Base-by-base conservation (phyloP, 1,140 invertebrate genomes). In the Drosophila bocqueti region DNA sequence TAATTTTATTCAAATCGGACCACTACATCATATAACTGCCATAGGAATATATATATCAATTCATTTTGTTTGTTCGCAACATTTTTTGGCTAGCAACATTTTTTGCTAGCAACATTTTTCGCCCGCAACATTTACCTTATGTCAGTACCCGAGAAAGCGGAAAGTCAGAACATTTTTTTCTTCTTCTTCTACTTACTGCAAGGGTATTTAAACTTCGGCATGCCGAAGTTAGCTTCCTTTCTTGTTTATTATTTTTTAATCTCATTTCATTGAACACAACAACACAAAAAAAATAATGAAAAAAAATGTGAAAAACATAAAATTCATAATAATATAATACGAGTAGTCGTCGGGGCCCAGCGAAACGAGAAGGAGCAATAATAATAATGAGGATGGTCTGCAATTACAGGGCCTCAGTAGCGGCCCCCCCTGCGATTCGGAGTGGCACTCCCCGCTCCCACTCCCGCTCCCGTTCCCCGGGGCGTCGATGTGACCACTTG, bases 181-280 rank as follows among this genome's bases (percentile, higher is more conserved):
- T n/a, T n/a, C n/a, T n/a, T n/a, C n/a, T n/a, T n/a, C n/a, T n/a
- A n/a, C n/a, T n/a, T n/a, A n/a, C n/a, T n/a, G n/a, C n/a, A n/a
- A n/a, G n/a, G n/a, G n/a, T n/a, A n/a, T n/a, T n/a, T n/a, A n/a
- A n/a, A n/a, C n/a, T n/a, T n/a, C n/a, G n/a, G n/a, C n/a, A n/a
- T n/a, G n/a, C n/a, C n/a, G n/a, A n/a, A n/a, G n/a, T n/a, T n/a
- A n/a, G n/a, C n/a, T n/a, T n/a, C n/a, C n/a, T n/a, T n/a, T n/a
- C n/a, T n/a, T n/a, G n/a, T n/a, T 89, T 89, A 89, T 90, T 90
- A 81, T 89, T 90, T 89, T 89, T 89, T 89, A 89, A 89, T 89
- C 78, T 82, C 65, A 72, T 67, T 84, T 81, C 60, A 81, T 72
- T 84, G 74, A 68, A 68, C 64, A 67, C 64, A 69, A 76, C 34